phyloP scores from a whole-genome alignment of 2,797 vertebrate species.

The Remorina albescens region DNA sequence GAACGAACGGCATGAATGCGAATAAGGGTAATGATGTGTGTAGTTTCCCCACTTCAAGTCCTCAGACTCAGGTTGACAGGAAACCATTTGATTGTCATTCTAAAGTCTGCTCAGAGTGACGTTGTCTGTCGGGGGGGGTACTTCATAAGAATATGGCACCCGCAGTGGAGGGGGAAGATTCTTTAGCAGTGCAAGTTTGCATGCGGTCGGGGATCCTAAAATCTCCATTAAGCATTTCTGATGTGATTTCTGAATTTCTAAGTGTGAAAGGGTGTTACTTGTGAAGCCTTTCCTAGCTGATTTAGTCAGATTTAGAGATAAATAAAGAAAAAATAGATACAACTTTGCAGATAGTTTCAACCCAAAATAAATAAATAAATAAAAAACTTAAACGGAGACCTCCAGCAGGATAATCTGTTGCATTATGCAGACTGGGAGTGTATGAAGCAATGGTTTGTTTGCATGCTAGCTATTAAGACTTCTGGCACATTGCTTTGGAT shows the following conservation, averaged over 20 bases:
- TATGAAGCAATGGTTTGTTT: background rate
- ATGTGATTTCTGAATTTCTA: background rate
- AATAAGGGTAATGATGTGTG: conserved; percentile 48
- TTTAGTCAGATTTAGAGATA: too few species aligned
- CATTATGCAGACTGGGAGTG: conserved; percentile 5
- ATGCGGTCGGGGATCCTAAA: background rate
- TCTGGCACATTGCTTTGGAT: background rate
- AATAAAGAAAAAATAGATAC: too few species aligned
- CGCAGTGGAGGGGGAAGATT: background rate
- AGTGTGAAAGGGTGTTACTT: conserved; percentile 14
- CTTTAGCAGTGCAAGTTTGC: background rate
- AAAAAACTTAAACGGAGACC: background rate
- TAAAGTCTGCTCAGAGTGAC: conserved; percentile 21
- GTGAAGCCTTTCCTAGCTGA: too few species aligned
- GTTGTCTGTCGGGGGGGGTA: conserved; percentile 26
- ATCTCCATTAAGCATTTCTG: conserved; percentile 1
- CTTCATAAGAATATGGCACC: conserved; percentile 3
- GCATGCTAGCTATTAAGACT: background rate
- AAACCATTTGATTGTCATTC: conserved; percentile 37
- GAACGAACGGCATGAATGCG: conserved; percentile 51
- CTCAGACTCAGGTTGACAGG: conserved; percentile 36
- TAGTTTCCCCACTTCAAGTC: conserved; percentile 24
- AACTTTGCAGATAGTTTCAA: too few species aligned
- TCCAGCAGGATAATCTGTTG: background rate
- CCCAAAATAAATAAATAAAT: too few species aligned